Evolutionary conservation across 2,888 invertebrate species (phyloP).

Genomic region (Orchestes rusci): DNA sequence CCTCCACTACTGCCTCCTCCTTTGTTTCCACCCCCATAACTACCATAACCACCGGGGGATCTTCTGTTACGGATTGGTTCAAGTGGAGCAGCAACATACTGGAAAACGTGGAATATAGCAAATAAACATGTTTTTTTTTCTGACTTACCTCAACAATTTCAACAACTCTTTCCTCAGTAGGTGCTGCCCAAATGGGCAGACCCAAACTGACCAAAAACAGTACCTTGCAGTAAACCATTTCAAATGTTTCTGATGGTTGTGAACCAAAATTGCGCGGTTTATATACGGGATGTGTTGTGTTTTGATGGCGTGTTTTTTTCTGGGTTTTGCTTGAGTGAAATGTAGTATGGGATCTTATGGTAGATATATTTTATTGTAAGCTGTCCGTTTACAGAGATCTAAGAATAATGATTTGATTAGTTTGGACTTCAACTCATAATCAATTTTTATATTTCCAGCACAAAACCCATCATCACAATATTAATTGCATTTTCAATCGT

Average conservation of each 20-base stretch:
- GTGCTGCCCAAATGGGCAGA: background rate
- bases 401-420: too few relatives aligned
- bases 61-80: background rate
- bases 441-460: too few relatives aligned
- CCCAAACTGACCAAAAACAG: constrained; percentile 1
- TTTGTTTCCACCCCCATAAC: background rate
- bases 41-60: constrained; percentile 4
- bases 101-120: background rate
- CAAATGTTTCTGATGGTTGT: background rate
- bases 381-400: too few relatives aligned
- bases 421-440: too few relatives aligned
- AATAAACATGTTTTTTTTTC: background rate
- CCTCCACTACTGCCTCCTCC: constrained; percentile 5
- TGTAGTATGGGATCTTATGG: too few relatives aligned
- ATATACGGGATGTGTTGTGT: too few relatives aligned
- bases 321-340: too few relatives aligned
- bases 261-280: too few relatives aligned
- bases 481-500: too few relatives aligned
- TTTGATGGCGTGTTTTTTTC: too few relatives aligned
- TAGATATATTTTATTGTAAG: too few relatives aligned
- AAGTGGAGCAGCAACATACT: background rate
- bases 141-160: background rate
- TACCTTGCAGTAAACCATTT: constrained; percentile 4
- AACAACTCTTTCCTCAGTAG: background rate
- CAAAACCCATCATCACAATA: too few relatives aligned